Percentiles rank a stretch among this genome's conserved stretches.
Conservation (phyloP, 2,113 vertebrate species). For the Tachuris rubrigastra region DNA sequence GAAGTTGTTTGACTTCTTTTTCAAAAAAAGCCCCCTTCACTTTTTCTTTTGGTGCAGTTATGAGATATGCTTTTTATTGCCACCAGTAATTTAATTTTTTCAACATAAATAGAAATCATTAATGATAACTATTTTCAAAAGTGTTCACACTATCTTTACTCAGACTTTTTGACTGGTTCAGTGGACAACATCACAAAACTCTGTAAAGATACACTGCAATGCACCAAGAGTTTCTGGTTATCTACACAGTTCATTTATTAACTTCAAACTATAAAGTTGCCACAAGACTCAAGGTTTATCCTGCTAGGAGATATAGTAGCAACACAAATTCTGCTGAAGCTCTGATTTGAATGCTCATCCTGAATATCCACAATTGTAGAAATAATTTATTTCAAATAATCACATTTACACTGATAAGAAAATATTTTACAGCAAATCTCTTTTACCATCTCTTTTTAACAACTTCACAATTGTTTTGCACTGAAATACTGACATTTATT, state of each 20-base stretch:
- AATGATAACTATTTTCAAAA: neutral
- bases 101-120: neutral
- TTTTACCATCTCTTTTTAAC: neutral
- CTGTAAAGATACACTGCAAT: neutral
- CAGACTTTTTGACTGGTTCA: neutral
- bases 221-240: neutral
- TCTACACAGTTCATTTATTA: neutral
- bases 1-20: neutral
- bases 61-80: neutral
- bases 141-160: neutral
- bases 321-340: neutral
- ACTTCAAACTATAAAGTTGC: neutral
- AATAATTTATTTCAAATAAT: neutral
- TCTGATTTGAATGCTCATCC: neutral
- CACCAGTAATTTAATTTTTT: neutral
- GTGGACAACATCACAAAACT: neutral
- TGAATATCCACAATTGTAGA: neutral
- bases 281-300: neutral
- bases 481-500: neutral
- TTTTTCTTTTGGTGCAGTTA: neutral
- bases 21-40: neutral
- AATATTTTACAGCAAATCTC: neutral
- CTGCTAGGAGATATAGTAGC: neutral
- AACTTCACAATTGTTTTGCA: neutral
- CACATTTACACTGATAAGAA: neutral